These are phyloP conservation scores for Globicephala melas DNA, from an alignment of 2,113 vertebrate species.

Conservation along the genomic window DNA sequence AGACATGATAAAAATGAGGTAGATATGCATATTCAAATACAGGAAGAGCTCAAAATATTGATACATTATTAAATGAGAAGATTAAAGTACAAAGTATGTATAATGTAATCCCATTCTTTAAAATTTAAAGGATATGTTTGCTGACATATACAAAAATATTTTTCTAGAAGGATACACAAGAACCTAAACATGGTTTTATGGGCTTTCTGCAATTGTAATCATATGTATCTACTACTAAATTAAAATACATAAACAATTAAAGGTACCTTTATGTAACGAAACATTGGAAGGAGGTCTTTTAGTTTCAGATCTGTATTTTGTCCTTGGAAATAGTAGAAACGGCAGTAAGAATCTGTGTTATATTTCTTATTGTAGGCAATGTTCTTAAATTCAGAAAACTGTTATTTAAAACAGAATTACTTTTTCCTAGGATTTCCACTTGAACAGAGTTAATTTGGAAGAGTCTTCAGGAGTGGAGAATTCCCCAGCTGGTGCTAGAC, in stretches of 20 bases:
- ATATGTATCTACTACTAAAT: neutral
- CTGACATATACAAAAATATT: neutral
- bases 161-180: neutral
- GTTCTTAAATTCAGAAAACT: slow-evolving; percentile 23
- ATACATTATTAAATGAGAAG: neutral
- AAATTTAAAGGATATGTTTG: neutral
- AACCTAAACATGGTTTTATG: neutral
- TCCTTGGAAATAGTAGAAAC: slow-evolving; percentile 28
- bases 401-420: slow-evolving; percentile 41
- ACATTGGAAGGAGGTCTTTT: neutral
- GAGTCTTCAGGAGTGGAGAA: slow-evolving; percentile 88
- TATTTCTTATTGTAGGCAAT: slow-evolving; percentile 15
- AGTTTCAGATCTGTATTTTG: slow-evolving; percentile 24
- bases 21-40: neutral
- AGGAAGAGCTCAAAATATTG: neutral
- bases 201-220: slow-evolving; percentile 31
- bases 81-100: neutral
- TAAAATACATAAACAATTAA: slow-evolving; percentile 4
- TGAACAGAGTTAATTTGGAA: slow-evolving; percentile 95
- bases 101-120: neutral
- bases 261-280: neutral
- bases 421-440: slow-evolving; percentile 92
- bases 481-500: slow-evolving; percentile 93
- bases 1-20: neutral
- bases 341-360: neutral